These are phyloP conservation scores for Vultur gryphus DNA, from an alignment of 2,797 vertebrate genomes.

Conservation along the genomic window DNA sequence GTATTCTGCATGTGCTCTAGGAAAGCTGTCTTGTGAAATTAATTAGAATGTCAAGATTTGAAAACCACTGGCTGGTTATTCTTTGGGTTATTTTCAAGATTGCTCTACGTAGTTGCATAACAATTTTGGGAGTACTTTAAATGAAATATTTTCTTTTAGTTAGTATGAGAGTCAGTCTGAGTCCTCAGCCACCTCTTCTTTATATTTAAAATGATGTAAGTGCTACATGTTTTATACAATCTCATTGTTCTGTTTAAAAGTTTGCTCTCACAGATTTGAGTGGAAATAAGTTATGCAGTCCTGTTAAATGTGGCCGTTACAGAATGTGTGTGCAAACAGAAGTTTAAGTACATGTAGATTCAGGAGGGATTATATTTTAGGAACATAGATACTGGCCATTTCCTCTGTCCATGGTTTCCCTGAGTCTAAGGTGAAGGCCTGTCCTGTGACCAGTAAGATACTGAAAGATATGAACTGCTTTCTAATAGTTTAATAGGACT, in stretches of 20 bases:
- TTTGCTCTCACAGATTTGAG: background rate
- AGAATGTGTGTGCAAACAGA: background rate
- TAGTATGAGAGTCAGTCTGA: background rate
- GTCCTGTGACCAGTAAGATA: background rate
- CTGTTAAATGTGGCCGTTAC: background rate
- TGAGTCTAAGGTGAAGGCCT: background rate
- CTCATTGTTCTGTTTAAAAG: background rate
- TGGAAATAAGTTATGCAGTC: background rate
- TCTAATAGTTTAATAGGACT: background rate
- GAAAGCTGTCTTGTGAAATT: background rate
- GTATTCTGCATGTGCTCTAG: background rate
- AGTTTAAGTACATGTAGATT: background rate
- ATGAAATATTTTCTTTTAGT: background rate
- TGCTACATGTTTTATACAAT: background rate
- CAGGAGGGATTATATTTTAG: background rate
- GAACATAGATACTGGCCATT: background rate
- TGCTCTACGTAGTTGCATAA: background rate
- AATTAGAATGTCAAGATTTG: background rate
- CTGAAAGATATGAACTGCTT: background rate
- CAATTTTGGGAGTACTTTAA: background rate
- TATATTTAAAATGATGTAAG: background rate
- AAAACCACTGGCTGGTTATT: background rate
- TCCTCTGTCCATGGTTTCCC: background rate
- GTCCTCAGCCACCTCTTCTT: background rate
- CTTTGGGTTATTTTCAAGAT: background rate